Percentiles rank a stretch among this genome's conserved stretches.
Evolutionary conservation across 1,140 invertebrate species (phyloP).

Genomic region (Drosophila gunungcola): DNA sequence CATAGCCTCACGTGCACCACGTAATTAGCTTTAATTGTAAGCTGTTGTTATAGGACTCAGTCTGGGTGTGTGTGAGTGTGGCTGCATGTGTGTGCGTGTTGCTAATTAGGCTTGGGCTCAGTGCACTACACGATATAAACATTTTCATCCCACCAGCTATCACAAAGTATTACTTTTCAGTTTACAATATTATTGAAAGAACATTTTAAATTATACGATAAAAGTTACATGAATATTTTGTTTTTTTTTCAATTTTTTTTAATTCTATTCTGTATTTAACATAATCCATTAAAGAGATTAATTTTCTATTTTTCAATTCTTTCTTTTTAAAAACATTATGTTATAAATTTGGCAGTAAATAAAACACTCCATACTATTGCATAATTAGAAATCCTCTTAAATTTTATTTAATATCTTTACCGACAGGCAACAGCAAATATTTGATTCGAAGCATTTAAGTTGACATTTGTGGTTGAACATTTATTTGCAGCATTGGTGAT

Average conservation of each 20-base stretch:
- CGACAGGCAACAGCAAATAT: conserved; percentile 1
- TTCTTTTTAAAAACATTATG: too few relatives aligned
- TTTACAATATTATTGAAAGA: not conserved
- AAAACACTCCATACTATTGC: too few relatives aligned
- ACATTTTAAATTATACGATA: too few relatives aligned
- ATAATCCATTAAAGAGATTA: too few relatives aligned
- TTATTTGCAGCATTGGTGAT: conserved; percentile 1
- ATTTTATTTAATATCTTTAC: not conserved
- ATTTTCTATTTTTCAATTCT: too few relatives aligned
- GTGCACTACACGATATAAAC: conserved; percentile 3
- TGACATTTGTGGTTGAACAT: conserved; percentile 12
- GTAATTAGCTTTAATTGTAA: conserved; percentile 82
- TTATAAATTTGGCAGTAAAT: too few relatives aligned
- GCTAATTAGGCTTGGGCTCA: conserved; percentile 35
- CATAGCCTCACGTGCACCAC: conserved; percentile 77
- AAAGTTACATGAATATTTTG: too few relatives aligned
- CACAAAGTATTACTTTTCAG: conserved; percentile 7
- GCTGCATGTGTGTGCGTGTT: conserved; percentile 17
- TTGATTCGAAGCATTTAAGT: conserved; percentile 8
- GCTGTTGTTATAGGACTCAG: conserved; percentile 62
- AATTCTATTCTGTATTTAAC: too few relatives aligned
- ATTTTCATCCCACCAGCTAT: not conserved
- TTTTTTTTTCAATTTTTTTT: too few relatives aligned
- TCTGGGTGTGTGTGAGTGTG: conserved; percentile 18
- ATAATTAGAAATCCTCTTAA: too few relatives aligned